Evolutionary conservation across 2,797 vertebrate genomes (phyloP).

Genomic region (Coracias cyanogaster): DNA sequence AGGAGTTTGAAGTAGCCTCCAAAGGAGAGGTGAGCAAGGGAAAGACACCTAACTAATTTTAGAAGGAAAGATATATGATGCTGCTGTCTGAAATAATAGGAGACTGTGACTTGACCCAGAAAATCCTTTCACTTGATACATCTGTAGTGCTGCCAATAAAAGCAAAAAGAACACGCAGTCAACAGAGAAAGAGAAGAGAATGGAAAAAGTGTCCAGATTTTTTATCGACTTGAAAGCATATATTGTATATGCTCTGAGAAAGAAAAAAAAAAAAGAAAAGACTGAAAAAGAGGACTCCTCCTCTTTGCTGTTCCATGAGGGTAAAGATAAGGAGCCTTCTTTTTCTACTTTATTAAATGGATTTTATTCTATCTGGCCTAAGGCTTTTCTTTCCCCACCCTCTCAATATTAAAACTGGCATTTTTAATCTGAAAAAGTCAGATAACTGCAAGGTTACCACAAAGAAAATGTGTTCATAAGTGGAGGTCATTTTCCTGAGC

Average conservation of each 20-base stretch:
- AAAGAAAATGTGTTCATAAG: neutral
- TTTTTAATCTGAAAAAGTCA: conserved; percentile 15
- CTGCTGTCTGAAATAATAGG: conserved; percentile 39
- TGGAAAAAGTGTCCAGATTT: neutral
- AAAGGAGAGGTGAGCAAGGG: neutral
- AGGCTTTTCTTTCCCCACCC: neutral
- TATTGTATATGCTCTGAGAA: neutral
- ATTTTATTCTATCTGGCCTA: conserved; percentile 10
- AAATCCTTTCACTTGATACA: conserved; percentile 35
- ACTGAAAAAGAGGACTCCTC: neutral
- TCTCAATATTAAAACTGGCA: neutral
- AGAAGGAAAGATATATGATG: conserved; percentile 45
- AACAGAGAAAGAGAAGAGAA: conserved; percentile 6
- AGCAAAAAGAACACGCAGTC: neutral
- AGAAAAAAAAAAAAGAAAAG: neutral
- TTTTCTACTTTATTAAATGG: neutral
- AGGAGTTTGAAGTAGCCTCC: neutral
- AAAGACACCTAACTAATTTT: conserved; percentile 26
- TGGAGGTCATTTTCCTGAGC: neutral
- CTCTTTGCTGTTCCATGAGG: neutral
- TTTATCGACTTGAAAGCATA: neutral
- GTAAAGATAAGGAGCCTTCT: conserved; percentile 2
- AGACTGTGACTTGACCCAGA: conserved; percentile 40
- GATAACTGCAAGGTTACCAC: neutral
- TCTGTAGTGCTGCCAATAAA: conserved; percentile 23